A percentile compares a stretch with the other conserved stretches of the same genome.
Evolutionary conservation across 2,888 invertebrate species (phyloP).

Genomic region (Meganola albula): DNA sequence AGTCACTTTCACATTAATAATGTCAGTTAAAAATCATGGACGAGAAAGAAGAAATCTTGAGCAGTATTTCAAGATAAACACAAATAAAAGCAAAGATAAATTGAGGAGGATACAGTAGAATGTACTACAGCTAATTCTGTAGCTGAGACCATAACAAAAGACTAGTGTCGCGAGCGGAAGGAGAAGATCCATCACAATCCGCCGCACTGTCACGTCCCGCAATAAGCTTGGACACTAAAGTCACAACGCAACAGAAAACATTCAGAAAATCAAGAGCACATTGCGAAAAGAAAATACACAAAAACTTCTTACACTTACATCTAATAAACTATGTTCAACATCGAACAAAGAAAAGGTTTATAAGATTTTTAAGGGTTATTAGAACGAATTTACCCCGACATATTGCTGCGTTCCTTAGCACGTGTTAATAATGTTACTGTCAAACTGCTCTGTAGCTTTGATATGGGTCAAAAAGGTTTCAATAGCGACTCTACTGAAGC

Average conservation of each 20-base stretch:
- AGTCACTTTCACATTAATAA: no score
- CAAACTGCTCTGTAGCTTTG: constrained; percentile 53
- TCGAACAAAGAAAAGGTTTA: constrained; percentile 37
- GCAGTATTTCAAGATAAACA: no score
- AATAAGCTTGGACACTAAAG: constrained; percentile 23
- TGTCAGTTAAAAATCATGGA: no score
- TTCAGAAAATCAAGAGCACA: constrained; percentile 26
- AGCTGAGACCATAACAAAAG: constrained; percentile 22
- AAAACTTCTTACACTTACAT: constrained; percentile 7
- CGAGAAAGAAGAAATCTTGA: no score
- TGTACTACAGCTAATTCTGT: constrained; percentile 28
- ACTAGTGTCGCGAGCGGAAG: constrained; percentile 28
- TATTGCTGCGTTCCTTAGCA: constrained; percentile 39
- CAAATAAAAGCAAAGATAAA: no score
- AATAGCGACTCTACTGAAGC: constrained; percentile 41
- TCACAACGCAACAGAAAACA: constrained; percentile 24
- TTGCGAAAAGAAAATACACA: constrained; percentile 12
- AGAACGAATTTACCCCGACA: constrained; percentile 39
- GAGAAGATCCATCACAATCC: constrained; percentile 30
- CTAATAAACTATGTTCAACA: constrained; percentile 19
- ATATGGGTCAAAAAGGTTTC: constrained; percentile 60
- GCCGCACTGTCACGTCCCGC: constrained; percentile 23
- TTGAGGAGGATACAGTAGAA: no score
- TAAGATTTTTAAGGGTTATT: constrained; percentile 49
- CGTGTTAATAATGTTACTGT: constrained; percentile 66